Evolutionary conservation across 2,113 vertebrate species (phyloP).

Genomic region (Hucho hucho): DNA sequence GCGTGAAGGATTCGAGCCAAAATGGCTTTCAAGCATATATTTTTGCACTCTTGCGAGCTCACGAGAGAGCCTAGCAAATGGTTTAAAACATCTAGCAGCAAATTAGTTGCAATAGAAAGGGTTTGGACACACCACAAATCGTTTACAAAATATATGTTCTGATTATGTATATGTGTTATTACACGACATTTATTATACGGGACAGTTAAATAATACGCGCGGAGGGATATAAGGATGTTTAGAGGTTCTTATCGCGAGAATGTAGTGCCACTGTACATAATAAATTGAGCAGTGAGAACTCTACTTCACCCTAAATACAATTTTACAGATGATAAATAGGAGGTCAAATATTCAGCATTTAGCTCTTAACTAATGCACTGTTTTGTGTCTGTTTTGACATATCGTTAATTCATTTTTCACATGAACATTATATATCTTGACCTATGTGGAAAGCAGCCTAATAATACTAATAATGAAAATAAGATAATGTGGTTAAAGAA

Average conservation of each 20-base stretch:
- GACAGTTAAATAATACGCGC: conserved; percentile 9
- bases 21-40: conserved; percentile 44
- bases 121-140: not conserved
- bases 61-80: conserved; percentile 1
- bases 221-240: conserved; percentile 5
- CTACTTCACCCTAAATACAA: too few relatives aligned
- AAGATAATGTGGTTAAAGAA: too few relatives aligned
- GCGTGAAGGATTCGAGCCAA: conserved; percentile 41
- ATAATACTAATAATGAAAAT: too few relatives aligned
- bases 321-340: too few relatives aligned
- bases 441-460: too few relatives aligned
- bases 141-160: too few relatives aligned
- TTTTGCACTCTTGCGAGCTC: conserved; percentile 31
- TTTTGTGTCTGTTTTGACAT: too few relatives aligned
- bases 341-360: too few relatives aligned
- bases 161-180: not conserved
- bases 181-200: not conserved
- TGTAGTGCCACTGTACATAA: not conserved
- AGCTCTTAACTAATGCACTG: too few relatives aligned
- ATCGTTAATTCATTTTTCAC: too few relatives aligned
- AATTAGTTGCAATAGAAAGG: too few relatives aligned
- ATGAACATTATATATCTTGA: too few relatives aligned
- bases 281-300: not conserved
- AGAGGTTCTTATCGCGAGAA: conserved; percentile 35
- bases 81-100: not conserved